Evolutionary conservation across 1,140 invertebrate species (phyloP).

Genomic region (Drosophila subobscura): DNA sequence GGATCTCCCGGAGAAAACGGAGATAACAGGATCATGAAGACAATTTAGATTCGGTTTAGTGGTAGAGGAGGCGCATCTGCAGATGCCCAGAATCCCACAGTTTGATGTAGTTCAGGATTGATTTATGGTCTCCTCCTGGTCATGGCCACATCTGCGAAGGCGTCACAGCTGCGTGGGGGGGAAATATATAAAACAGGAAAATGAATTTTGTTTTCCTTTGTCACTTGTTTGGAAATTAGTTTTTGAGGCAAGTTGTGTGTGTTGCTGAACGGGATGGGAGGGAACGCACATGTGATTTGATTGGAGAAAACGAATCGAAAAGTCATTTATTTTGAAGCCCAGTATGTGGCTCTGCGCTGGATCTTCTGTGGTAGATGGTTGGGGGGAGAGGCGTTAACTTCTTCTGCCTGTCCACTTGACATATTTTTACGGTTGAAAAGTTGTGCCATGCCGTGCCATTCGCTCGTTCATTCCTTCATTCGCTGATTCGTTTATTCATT

Average conservation of each 20-base stretch:
- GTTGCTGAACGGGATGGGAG: conserved; percentile 1
- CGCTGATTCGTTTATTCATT: conserved; percentile 69
- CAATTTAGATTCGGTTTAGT: not conserved
- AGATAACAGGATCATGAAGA: too few relatives aligned
- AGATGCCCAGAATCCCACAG: conserved; percentile 6
- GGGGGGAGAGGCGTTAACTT: conserved; percentile 14
- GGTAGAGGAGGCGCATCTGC: not conserved
- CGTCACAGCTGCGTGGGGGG: conserved; percentile 43
- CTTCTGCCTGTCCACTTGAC: conserved; percentile 55
- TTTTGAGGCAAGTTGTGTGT: conserved; percentile 38
- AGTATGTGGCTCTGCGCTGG: not conserved
- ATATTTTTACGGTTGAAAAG: conserved; percentile 72
- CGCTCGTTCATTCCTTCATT: conserved; percentile 61
- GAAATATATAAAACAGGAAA: conserved; percentile 29
- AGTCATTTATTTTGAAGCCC: conserved; percentile 39
- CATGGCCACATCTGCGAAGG: conserved; percentile 19
- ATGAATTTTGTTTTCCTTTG: conserved; percentile 27
- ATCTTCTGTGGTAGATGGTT: not conserved
- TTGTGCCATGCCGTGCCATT: conserved; percentile 32
- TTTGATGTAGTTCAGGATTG: conserved; percentile 59
- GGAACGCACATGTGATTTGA: conserved; percentile 66
- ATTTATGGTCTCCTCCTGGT: conserved; percentile 53
- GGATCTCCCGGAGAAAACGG: not conserved
- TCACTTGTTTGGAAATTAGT: conserved; percentile 58
- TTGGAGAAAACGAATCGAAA: conserved; percentile 58